A percentile compares a stretch with the other conserved stretches of the same genome.
Conservation (phyloP, 2,797 vertebrate genomes). For the Brachyalestes nurse region DNA sequence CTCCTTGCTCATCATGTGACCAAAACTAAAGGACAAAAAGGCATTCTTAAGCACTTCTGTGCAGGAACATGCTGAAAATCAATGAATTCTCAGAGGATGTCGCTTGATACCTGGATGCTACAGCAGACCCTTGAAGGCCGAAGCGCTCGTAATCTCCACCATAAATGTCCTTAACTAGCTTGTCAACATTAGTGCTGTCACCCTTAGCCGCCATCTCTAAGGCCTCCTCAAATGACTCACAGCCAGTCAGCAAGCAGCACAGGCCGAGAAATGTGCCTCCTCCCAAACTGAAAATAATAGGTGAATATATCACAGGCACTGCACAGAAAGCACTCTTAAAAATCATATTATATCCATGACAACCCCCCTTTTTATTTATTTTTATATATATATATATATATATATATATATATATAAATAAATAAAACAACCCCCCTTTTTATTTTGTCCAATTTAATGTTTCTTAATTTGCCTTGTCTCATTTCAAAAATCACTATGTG, state of each 20-base stretch:
- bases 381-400: too few species aligned
- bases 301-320: not conserved
- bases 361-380: not conserved
- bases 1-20: conserved; percentile 91
- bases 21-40: conserved; percentile 76
- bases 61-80: not conserved
- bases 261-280: conserved; percentile 88
- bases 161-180: conserved; percentile 88
- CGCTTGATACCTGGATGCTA: conserved; percentile 84
- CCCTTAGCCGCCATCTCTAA: conserved; percentile 89
- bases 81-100: not conserved
- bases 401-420: too few species aligned
- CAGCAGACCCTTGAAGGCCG: conserved; percentile 85
- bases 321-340: not conserved
- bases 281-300: conserved; percentile 78
- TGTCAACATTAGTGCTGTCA: conserved; percentile 87
- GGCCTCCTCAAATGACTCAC: conserved; percentile 89
- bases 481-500: too few species aligned
- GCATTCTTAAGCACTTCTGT: not conserved
- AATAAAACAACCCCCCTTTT: too few species aligned
- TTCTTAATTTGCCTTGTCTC: too few species aligned
- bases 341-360: not conserved
- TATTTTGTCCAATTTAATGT: too few species aligned
- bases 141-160: conserved; percentile 89
- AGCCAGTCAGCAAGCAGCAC: conserved; percentile 87